Evolutionary conservation across 2,888 invertebrate genomes (phyloP), one percentile per base, ranked within the genome.

Genomic region (Mythimna impura): DNA sequence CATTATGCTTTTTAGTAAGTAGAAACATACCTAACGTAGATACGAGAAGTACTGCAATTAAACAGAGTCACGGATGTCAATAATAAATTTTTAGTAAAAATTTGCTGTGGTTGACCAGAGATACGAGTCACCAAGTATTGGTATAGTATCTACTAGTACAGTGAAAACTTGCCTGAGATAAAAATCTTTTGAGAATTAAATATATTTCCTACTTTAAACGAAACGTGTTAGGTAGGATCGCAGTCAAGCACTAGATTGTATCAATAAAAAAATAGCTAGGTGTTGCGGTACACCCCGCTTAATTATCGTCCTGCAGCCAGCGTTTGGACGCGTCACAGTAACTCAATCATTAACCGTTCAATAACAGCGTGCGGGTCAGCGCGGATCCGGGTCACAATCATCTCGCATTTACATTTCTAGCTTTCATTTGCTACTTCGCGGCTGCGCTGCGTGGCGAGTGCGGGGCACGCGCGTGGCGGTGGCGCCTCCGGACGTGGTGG

Each of bases 301-400:
- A 36, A 57, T 66, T n/a, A 17, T 20, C 20, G 57, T 36, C 14
- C 9, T 9, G 61, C 17, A 22, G 17, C 22, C 36, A 43, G 17
- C 43, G 62, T 47, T 47, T 17, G 5, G 47, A 7, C 17, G 17
- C 17, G 47, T 20, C 47, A 7, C 47, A 47, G 40, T 66, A 71
- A 71, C 64, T 57, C 55, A 73, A 71, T 71, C 58, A 71, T 17
- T 65, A 55, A 66, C 58, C 60, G 66, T 52, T 71, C 68, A 73
- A 54, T 69, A 70, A 12, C 20, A 52, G 62, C 36, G 34, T 22
- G 54, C 54, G n/a, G 55, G 30, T n/a, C 66, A 52, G 22, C 20
- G 58, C 52, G 40, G 55, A 67, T 55, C 57, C 50, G 57, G 43
- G 40, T 67, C 66, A 47, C 61, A 36, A 61, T 65, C 25, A 61